Evolutionary conservation across 2,113 vertebrate genomes (phyloP).

Genomic region (Triplophysa dalaica): DNA sequence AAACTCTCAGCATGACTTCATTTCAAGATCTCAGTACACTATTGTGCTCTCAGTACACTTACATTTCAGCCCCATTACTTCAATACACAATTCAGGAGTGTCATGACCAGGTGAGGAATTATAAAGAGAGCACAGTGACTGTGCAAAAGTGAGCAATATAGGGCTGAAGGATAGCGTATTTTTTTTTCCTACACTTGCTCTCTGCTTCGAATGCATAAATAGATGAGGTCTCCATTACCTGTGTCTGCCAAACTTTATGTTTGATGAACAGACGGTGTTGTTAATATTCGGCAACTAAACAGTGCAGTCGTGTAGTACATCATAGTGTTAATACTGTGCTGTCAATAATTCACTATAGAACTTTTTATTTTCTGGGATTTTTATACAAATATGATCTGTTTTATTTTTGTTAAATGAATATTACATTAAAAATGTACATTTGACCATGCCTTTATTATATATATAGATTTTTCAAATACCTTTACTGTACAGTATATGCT

Average conservation of each 20-base stretch:
- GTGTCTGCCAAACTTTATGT: background rate
- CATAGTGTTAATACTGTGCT: background rate
- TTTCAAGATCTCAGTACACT: background rate
- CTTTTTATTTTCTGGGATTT: too few species aligned
- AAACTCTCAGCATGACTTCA: background rate
- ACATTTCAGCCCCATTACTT: background rate
- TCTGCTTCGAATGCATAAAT: constrained; percentile 18
- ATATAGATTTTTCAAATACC: too few species aligned
- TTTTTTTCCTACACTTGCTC: background rate
- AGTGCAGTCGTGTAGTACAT: background rate
- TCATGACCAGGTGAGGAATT: constrained; percentile 16
- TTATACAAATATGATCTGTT: too few species aligned
- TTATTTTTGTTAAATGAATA: too few species aligned
- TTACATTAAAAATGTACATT: too few species aligned
- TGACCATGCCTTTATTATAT: too few species aligned
- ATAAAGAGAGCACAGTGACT: background rate
- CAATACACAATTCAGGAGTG: constrained; percentile 3
- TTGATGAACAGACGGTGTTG: constrained; percentile 20
- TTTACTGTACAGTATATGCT: too few species aligned
- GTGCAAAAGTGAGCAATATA: background rate
- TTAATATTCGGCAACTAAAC: background rate
- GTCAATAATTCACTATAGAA: background rate
- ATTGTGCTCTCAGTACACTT: background rate
- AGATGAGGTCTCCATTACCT: background rate
- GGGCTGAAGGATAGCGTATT: background rate